These are phyloP conservation scores for Harpegnathos saltator DNA, from an alignment of 1,140 invertebrate genomes.

Conservation along the genomic window DNA sequence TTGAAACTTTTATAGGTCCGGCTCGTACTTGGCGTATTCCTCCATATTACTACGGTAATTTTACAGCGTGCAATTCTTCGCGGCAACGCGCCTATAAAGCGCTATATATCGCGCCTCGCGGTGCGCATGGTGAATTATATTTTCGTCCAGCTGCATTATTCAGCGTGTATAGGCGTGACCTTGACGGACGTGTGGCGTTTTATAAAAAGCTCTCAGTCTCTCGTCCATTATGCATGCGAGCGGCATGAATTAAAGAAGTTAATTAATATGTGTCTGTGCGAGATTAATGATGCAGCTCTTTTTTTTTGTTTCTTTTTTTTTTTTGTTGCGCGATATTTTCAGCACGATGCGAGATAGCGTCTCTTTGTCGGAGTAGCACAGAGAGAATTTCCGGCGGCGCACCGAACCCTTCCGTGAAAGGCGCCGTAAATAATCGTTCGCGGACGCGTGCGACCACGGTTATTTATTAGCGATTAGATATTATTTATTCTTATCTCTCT, in stretches of 20 bases:
- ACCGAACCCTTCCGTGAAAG: background rate
- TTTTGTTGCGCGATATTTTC: background rate
- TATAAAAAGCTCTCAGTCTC: conserved; percentile 52
- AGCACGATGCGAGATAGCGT: background rate
- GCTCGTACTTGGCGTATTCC: conserved; percentile 34
- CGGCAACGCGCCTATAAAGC: conserved; percentile 52
- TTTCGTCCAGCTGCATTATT: conserved; percentile 46
- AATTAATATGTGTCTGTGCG: conserved; percentile 41
- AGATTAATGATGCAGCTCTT: conserved; percentile 28
- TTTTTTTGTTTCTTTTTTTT: background rate
- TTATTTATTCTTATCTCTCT: conserved; percentile 13
- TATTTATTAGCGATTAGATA: conserved; percentile 36
- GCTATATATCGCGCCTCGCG: conserved; percentile 42
- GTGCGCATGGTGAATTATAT: conserved; percentile 47
- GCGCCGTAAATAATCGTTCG: background rate
- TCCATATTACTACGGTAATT: conserved; percentile 58
- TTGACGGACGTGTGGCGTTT: conserved; percentile 2
- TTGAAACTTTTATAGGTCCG: conserved; percentile 65
- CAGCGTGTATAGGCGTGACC: conserved; percentile 25
- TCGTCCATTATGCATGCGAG: conserved; percentile 33
- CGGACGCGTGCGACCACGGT: background rate
- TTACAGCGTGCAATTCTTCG: conserved; percentile 61
- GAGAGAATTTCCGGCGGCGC: background rate
- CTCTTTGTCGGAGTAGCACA: background rate
- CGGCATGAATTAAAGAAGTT: conserved; percentile 36